Evolutionary conservation across 2,888 invertebrate genomes (phyloP).

Genomic region (Pasiphila rectangulata): DNA sequence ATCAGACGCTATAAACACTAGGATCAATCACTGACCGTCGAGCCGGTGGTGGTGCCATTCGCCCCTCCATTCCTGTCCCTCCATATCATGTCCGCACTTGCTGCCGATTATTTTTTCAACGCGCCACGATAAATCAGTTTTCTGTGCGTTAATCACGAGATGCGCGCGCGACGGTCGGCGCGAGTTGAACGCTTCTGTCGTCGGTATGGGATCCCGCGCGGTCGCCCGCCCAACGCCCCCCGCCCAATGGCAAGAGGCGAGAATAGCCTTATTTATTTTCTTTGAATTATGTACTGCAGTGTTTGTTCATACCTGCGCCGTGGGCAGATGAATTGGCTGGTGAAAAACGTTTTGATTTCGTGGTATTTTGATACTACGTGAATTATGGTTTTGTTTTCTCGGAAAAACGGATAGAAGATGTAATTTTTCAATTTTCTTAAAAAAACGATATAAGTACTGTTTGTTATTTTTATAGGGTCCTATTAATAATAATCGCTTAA

Average conservation of each 20-base stretch:
- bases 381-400: conserved; percentile 8
- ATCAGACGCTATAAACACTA: conserved; percentile 36
- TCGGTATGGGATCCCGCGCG: conserved; percentile 84
- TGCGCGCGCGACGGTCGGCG: conserved; percentile 68
- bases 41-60: conserved; percentile 73
- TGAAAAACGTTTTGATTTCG: conserved; percentile 49
- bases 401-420: not conserved
- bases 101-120: conserved; percentile 76
- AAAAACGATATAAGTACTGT: too few relatives aligned
- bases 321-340: conserved; percentile 39
- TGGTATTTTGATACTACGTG: conserved; percentile 23
- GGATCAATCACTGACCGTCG: conserved; percentile 68
- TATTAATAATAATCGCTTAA: too few relatives aligned
- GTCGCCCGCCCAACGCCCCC: conserved; percentile 62
- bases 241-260: conserved; percentile 42
- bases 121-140: conserved; percentile 78
- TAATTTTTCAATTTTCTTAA: too few relatives aligned
- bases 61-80: conserved; percentile 76
- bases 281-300: conserved; percentile 55
- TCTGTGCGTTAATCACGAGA: conserved; percentile 66
- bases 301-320: conserved; percentile 49
- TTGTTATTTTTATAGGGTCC: too few relatives aligned
- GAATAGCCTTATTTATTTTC: conserved; percentile 55
- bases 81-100: conserved; percentile 72
- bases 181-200: conserved; percentile 85